Percentiles rank a stretch among this genome's conserved stretches.
These are phyloP conservation scores for Galbula dea DNA, from an alignment of 2,113 vertebrate species.

Conservation along the genomic window DNA sequence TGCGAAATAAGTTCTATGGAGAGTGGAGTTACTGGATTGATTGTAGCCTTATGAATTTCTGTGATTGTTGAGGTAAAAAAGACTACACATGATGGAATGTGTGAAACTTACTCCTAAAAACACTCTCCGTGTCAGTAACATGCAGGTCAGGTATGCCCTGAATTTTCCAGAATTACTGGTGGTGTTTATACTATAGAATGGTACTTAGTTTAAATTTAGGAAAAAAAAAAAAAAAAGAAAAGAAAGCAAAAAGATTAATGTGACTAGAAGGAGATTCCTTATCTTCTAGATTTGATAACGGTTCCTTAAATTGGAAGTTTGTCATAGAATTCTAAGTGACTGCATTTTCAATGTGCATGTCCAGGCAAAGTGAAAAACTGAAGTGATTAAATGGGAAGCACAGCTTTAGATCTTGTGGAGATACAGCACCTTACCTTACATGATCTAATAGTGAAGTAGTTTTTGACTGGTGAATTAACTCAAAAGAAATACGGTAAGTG, in stretches of 20 bases:
- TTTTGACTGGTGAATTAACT: neutral
- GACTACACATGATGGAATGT: neutral
- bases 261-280: neutral
- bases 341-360: neutral
- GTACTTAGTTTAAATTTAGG: neutral
- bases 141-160: neutral
- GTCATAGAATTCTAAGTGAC: neutral
- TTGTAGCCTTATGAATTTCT: neutral
- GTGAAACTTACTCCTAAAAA: neutral
- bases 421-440: fast-evolving
- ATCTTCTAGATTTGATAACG: neutral
- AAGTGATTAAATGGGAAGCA: neutral
- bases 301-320: neutral
- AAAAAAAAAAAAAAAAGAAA: neutral
- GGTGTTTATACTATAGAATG: neutral
- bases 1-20: neutral
- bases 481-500: neutral
- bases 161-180: neutral
- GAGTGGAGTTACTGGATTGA: neutral
- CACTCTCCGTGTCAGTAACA: neutral
- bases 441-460: neutral
- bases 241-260: neutral
- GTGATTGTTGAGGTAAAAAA: neutral
- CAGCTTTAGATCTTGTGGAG: neutral
- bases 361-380: neutral